Percentiles rank a stretch among this genome's conserved stretches.
These are phyloP conservation scores for Meloidogyne hapla DNA, from an alignment of 1,140 invertebrate species.

Conservation along the genomic window DNA sequence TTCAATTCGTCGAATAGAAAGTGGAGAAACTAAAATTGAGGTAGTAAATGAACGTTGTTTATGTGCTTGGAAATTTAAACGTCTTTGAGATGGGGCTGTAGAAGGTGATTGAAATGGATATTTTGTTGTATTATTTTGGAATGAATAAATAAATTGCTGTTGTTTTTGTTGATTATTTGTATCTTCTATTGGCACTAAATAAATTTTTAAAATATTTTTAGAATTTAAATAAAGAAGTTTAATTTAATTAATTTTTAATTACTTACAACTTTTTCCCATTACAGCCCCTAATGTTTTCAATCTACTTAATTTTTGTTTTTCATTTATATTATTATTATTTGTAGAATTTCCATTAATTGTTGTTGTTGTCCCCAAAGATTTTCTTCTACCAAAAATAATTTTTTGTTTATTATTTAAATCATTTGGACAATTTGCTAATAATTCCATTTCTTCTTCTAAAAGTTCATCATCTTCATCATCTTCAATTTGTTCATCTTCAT, in stretches of 20 bases:
- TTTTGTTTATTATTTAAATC: background rate
- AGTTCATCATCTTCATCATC: constrained; percentile 49
- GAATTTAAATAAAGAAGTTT: background rate
- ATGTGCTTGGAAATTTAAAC: constrained; percentile 16
- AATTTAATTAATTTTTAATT: background rate
- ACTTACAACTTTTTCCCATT: constrained; percentile 8
- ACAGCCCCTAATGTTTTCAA: background rate
- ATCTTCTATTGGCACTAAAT: background rate
- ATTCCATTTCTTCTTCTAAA: constrained; percentile 23
- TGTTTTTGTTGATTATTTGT: background rate
- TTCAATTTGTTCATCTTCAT: constrained; percentile 25
- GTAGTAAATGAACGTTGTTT: constrained; percentile 58
- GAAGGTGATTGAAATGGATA: constrained; percentile 25
- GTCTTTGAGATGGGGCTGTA: constrained; percentile 36
- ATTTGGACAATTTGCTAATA: constrained; percentile 5
- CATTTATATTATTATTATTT: background rate
- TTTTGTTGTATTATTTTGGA: background rate
- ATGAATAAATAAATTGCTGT: constrained; percentile 14
- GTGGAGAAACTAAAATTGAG: constrained; percentile 59
- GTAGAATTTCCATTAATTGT: background rate
- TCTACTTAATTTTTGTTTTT: background rate
- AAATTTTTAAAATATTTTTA: too few relatives aligned
- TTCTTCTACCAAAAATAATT: background rate
- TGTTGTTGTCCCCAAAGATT: background rate
- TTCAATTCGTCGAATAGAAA: constrained; percentile 24